Evolutionary conservation across 37 sponge, comb jelly and placozoan genomes (phyloP).

Genomic region (Oscarella lobularis): DNA sequence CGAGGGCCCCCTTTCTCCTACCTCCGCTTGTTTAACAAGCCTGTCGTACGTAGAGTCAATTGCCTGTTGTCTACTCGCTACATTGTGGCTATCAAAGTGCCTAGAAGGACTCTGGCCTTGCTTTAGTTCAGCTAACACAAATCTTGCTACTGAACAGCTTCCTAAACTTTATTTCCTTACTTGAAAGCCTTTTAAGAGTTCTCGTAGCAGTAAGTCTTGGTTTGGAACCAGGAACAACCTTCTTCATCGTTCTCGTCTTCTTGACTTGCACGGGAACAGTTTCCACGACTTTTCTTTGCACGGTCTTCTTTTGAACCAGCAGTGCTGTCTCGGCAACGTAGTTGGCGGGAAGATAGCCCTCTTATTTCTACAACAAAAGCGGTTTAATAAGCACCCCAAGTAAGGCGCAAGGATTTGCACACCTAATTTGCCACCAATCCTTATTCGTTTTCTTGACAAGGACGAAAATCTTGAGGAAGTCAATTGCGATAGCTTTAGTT

Average conservation of each 20-base stretch:
- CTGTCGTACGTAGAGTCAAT: slow-evolving; percentile 43
- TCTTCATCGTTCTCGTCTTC: slow-evolving; percentile 19
- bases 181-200: slow-evolving; percentile 3
- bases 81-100: slow-evolving; percentile 10
- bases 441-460: slow-evolving; percentile 60
- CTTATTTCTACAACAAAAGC: too few species aligned
- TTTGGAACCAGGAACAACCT: background rate
- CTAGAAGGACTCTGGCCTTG: background rate
- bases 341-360: slow-evolving; percentile 84
- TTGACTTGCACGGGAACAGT: slow-evolving; percentile 46
- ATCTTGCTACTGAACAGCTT: too few species aligned
- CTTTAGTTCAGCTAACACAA: background rate
- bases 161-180: background rate
- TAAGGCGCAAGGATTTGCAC: too few species aligned
- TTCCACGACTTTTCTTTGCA: slow-evolving; percentile 48
- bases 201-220: background rate
- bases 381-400: too few species aligned
- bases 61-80: slow-evolving; percentile 58
- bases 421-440: slow-evolving; percentile 94
- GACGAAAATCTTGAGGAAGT: slow-evolving; percentile 47
- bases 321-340: slow-evolving; percentile 76
- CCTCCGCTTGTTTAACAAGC: slow-evolving; percentile 39
- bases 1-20: too few species aligned
- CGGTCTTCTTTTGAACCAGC: slow-evolving; percentile 19
- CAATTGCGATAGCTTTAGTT: too few species aligned